These are phyloP conservation scores for Syngnathoides biaculeatus DNA, from an alignment of 2,113 vertebrate genomes.

Conservation along the genomic window DNA sequence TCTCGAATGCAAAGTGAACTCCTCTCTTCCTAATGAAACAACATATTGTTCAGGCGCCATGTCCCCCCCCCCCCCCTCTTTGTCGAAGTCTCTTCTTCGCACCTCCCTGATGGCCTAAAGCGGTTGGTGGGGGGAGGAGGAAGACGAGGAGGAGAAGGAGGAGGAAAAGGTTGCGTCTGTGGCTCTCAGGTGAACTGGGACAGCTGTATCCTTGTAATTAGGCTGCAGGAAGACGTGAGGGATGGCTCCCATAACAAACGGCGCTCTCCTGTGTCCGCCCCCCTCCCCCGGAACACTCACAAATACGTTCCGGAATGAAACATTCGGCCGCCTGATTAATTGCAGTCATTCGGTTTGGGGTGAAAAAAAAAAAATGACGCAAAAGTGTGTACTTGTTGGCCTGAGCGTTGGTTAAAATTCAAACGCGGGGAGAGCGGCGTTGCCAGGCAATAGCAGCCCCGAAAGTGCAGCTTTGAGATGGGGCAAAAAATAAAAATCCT, in stretches of 20 bases:
- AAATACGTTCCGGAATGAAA: constrained; percentile 47
- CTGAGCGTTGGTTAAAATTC: constrained; percentile 21
- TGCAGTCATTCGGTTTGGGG: constrained; percentile 43
- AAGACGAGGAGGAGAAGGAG: constrained; percentile 4
- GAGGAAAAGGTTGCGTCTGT: constrained; percentile 24
- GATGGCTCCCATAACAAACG: constrained; percentile 41
- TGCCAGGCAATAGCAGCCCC: constrained; percentile 58
- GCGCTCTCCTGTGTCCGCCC: constrained; percentile 30
- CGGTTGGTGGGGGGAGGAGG: neutral
- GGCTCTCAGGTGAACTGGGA: constrained; percentile 38
- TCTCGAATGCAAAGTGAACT: neutral
- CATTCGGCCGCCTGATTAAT: constrained; percentile 50
- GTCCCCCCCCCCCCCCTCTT: no score
- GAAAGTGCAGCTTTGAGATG: constrained; percentile 30
- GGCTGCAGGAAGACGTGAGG: constrained; percentile 43
- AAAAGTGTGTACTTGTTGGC: constrained; percentile 21
- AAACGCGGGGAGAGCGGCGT: constrained; percentile 28
- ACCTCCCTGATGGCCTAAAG: neutral
- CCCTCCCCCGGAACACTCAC: constrained; percentile 29
- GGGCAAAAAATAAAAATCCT: constrained; percentile 19
- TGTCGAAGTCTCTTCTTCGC: neutral
- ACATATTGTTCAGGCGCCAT: neutral
- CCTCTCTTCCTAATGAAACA: neutral
- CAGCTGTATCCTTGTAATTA: constrained; percentile 56
- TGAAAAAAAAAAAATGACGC: constrained; percentile 32